Conservation (phyloP, 2,113 vertebrate genomes). For the Recurvirostra avosetta region DNA sequence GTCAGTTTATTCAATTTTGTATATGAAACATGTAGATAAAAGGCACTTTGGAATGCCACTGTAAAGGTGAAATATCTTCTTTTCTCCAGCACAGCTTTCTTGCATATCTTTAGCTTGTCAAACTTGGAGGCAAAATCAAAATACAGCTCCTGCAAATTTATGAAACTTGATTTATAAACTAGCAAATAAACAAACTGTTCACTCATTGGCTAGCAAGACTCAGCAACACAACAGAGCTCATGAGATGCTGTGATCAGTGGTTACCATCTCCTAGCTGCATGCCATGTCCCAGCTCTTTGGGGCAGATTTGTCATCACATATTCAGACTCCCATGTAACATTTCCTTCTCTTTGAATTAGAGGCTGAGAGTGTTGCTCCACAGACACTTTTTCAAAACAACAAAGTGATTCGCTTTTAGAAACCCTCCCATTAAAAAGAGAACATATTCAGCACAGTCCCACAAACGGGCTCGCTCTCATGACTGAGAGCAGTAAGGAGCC, state of each 20-base stretch:
- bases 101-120: background rate
- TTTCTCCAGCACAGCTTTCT: background rate
- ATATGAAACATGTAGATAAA: background rate
- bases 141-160: background rate
- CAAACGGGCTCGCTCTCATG: fast-evolving
- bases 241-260: background rate
- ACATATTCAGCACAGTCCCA: background rate
- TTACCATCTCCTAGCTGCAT: background rate
- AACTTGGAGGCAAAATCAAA: background rate
- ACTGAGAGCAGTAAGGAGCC: background rate
- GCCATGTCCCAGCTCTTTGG: background rate
- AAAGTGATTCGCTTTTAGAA: background rate
- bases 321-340: background rate
- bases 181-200: background rate
- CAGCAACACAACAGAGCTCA: background rate
- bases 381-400: background rate
- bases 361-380: background rate
- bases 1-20: background rate
- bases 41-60: background rate
- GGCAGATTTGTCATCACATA: background rate
- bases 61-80: background rate
- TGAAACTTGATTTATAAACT: background rate
- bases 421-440: background rate
- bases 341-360: background rate
- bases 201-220: background rate